phyloP scores from a whole-genome alignment of 2,113 vertebrate species.

The Ictalurus punctatus region DNA sequence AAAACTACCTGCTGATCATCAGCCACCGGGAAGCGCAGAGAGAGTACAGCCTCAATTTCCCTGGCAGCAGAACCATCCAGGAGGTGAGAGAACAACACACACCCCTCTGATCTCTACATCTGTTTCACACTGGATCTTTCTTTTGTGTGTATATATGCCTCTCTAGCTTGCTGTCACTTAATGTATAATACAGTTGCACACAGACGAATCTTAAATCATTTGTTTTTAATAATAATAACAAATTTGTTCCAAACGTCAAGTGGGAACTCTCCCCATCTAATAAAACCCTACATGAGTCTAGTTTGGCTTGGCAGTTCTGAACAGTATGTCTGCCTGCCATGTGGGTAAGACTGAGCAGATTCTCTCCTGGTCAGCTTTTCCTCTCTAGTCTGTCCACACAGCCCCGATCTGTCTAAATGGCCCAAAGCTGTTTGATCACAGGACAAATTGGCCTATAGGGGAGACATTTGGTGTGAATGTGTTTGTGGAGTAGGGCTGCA shows the following conservation, averaged over 20 bases:
- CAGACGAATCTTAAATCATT: neutral
- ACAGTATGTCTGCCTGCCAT: conserved; percentile 49
- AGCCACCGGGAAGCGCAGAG: conserved; percentile 97
- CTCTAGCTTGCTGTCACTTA: neutral
- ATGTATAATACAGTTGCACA: neutral
- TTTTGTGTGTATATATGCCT: neutral
- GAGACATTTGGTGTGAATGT: conserved; percentile 51
- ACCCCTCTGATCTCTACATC: conserved; percentile 23
- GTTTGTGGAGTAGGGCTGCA: conserved; percentile 55
- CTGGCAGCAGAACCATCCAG: conserved; percentile 96
- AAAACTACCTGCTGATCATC: conserved; percentile 97
- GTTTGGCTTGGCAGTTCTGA: conserved; percentile 13
- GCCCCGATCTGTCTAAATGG: conserved; percentile 84
- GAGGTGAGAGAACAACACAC: conserved; percentile 81
- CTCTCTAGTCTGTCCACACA: conserved; percentile 74
- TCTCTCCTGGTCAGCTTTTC: conserved; percentile 42
- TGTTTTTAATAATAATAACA: neutral
- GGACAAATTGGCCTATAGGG: conserved; percentile 87
- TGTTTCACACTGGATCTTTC: neutral
- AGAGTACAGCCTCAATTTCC: conserved; percentile 99
- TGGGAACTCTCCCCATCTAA: neutral
- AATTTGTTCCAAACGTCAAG: neutral
- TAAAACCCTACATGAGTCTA: neutral
- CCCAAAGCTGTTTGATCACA: conserved; percentile 93
- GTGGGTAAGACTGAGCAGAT: conserved; percentile 52